Base-by-base conservation (phyloP, 2,113 vertebrate species). In the Pseudorectes ferrugineus region DNA sequence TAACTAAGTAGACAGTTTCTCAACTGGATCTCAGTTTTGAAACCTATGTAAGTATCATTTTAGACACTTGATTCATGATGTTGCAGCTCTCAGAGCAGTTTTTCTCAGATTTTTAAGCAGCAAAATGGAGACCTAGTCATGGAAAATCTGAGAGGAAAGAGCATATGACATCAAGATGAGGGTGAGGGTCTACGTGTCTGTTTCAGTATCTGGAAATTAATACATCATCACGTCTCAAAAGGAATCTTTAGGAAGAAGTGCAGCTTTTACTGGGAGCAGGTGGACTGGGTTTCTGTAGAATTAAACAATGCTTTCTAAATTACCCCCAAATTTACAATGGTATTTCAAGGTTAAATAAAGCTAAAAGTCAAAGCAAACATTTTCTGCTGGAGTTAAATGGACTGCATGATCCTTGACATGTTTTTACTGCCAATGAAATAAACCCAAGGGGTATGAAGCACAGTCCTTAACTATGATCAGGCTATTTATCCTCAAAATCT, bases 401-500 rank as follows among this genome's bases (percentile, higher is more conserved):
- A 65, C n/a, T 95, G 28, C 8, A 19, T 52, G 62, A 87, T 87
- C 52, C 72, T 59, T 89, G 25, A 81, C 19, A 51, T 75, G 7
- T 33, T 72, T 82, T 89, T 85, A 46, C 43, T 80, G 68, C n/a
- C 71, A 66, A 80, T 6, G 35, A 77, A 90, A 77, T 85, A 74
- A 79, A 67, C 21, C 48, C 38, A 51, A 13, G 13, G 16, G 3
- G 2, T 66, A 18, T 66, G 12, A 54, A 93, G 55, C 33, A n/a
- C 17, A 58, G 29, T 46, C 58, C 40, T 94, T 96, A 88, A 79
- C 42, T 21, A 29, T 16, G 54, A 62, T 78, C 52, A 66, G 59
- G 19, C 33, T 63, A 42, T 82, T 94, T 89, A 46, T 94, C 26
- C 71, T 85, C 62, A 76, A 57, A 88, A 89, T 82, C 48, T 83